Percentiles rank a stretch among this genome's conserved stretches.
Evolutionary conservation across 2,888 invertebrate genomes (phyloP).

Genomic region (Sinotaia quadrata): DNA sequence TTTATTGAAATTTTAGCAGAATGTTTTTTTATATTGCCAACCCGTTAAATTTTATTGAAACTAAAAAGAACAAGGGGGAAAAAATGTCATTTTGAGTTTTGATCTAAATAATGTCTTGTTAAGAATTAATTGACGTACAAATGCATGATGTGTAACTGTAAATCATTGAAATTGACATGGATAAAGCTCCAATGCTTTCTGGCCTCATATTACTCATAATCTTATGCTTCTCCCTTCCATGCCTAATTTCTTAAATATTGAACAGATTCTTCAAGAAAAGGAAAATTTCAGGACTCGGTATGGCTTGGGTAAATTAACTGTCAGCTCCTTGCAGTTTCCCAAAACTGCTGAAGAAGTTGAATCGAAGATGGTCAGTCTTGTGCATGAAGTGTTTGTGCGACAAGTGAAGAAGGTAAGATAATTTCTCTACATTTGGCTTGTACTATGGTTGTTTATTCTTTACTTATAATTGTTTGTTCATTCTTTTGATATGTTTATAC

Average conservation of each 20-base stretch:
- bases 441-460: not conserved
- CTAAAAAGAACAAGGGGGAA: too few relatives aligned
- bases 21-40: too few relatives aligned
- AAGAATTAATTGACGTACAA: too few relatives aligned
- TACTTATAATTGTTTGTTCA: too few relatives aligned
- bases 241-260: not conserved
- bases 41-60: too few relatives aligned
- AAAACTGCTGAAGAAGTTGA: conserved; percentile 16
- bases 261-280: conserved; percentile 13
- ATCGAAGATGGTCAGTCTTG: conserved; percentile 7
- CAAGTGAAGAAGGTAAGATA: conserved; percentile 31
- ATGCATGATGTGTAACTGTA: too few relatives aligned
- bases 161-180: too few relatives aligned
- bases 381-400: conserved; percentile 26
- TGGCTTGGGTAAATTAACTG: conserved; percentile 8
- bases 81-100: too few relatives aligned
- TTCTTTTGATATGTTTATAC: too few relatives aligned
- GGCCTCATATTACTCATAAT: not conserved
- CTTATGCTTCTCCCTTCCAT: not conserved
- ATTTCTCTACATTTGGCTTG: not conserved
- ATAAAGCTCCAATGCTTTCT: not conserved
- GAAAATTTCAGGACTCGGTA: conserved; percentile 17
- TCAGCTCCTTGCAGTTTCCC: conserved; percentile 19
- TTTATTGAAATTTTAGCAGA: too few relatives aligned
- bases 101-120: too few relatives aligned